Evolutionary conservation across 1,140 invertebrate genomes (phyloP).

Genomic region (Brachystomella parvula): DNA sequence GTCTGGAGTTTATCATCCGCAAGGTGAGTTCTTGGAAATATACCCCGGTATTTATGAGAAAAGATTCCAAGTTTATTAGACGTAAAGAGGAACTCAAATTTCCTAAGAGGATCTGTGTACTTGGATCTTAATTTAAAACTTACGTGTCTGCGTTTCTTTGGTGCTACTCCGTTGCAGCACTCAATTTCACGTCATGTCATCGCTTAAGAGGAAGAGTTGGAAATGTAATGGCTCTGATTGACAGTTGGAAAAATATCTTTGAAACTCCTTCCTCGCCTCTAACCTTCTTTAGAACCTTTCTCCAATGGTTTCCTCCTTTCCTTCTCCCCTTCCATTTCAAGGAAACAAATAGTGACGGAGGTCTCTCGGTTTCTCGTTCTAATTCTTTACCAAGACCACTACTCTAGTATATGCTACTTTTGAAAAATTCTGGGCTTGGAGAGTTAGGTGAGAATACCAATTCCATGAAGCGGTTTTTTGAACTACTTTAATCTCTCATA

Average conservation of each 20-base stretch:
- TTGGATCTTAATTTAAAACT: not conserved
- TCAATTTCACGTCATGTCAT: not conserved
- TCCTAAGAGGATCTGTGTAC: no score
- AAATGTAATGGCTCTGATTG: slow-evolving; percentile 11
- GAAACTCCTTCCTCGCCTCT: not conserved
- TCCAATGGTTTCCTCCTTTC: not conserved
- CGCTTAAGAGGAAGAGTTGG: not conserved
- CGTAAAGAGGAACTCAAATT: no score
- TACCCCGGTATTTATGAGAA: no score
- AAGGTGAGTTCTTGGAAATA: no score
- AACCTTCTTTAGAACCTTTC: not conserved
- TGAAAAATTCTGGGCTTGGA: no score
- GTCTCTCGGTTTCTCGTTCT: not conserved
- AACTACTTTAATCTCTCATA: no score
- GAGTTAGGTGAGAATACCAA: no score
- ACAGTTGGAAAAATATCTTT: slow-evolving; percentile 5
- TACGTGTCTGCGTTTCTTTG: not conserved
- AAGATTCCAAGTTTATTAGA: no score
- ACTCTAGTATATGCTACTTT: no score
- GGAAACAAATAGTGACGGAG: not conserved
- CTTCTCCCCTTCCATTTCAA: no score
- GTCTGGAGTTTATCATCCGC: slow-evolving; percentile 32
- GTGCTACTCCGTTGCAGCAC: not conserved
- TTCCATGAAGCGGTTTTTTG: no score
- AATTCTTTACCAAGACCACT: not conserved